Evolutionary conservation across 2,113 vertebrate genomes (phyloP).

Genomic region (Macquaria australasica): DNA sequence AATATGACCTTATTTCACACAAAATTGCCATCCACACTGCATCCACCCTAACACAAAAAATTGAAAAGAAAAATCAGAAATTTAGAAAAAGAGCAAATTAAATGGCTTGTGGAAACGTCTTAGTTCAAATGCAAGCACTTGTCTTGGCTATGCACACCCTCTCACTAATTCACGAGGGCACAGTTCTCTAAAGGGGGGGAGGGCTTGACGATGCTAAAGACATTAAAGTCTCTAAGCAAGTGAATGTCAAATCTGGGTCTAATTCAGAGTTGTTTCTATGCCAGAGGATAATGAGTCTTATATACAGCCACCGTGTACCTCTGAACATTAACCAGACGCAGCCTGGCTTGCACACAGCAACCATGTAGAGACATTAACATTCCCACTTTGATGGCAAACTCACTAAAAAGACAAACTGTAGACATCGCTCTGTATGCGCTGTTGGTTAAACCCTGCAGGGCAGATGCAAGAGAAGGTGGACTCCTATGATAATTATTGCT

Average conservation of each 20-base stretch:
- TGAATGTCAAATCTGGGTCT: slow-evolving; percentile 76
- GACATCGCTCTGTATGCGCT: neutral
- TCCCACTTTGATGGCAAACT: slow-evolving; percentile 19
- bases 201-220: slow-evolving; percentile 68
- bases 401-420: slow-evolving; percentile 12
- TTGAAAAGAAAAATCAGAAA: slow-evolving; percentile 31
- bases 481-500: slow-evolving; percentile 20
- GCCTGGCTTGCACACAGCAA: slow-evolving; percentile 12
- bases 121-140: slow-evolving; percentile 58
- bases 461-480: neutral
- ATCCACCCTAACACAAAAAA: neutral
- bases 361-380: slow-evolving; percentile 14
- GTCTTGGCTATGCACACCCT: slow-evolving; percentile 66
- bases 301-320: slow-evolving; percentile 36
- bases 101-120: slow-evolving; percentile 32
- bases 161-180: slow-evolving; percentile 80
- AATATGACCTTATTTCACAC: slow-evolving; percentile 56
- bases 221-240: slow-evolving; percentile 78
- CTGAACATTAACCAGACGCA: slow-evolving; percentile 42
- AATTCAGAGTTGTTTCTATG: slow-evolving; percentile 64
- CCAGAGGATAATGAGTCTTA: slow-evolving; percentile 59
- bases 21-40: neutral
- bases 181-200: slow-evolving; percentile 69
- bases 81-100: slow-evolving; percentile 48
- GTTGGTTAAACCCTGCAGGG: slow-evolving; percentile 6